Conservation (phyloP, 2,888 invertebrate genomes). For the Notodonta ziczac region DNA sequence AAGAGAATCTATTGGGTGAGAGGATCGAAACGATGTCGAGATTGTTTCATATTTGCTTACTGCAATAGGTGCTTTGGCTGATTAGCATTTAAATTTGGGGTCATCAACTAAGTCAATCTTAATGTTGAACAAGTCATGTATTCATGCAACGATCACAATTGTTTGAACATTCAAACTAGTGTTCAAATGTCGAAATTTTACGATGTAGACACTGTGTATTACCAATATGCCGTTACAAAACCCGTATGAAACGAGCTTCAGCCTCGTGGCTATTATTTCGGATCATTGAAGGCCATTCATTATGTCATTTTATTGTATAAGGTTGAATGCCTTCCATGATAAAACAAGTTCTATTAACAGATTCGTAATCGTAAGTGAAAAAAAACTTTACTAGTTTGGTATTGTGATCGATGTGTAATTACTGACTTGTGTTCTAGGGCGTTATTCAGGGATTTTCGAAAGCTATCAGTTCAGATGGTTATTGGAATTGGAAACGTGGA, state of each 20-base stretch:
- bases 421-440: constrained; percentile 7
- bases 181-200: constrained; percentile 24
- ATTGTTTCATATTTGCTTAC: background rate
- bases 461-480: constrained; percentile 26
- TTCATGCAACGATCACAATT: constrained; percentile 20
- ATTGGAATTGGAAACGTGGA: constrained; percentile 72
- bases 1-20: constrained; percentile 5
- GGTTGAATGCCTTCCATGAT: constrained; percentile 24
- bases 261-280: constrained; percentile 38
- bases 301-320: constrained; percentile 45
- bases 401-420: constrained; percentile 24
- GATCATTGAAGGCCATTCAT: constrained; percentile 36
- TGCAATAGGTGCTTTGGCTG: background rate
- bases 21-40: background rate
- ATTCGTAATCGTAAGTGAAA: constrained; percentile 16
- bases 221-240: constrained; percentile 33
- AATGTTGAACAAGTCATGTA: constrained; percentile 20
- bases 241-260: constrained; percentile 29
- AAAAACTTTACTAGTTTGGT: constrained; percentile 16
- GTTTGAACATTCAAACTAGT: constrained; percentile 15
- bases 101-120: constrained; percentile 5
- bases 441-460: constrained; percentile 15
- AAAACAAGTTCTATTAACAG: constrained; percentile 24
- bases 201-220: constrained; percentile 26
- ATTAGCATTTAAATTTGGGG: background rate